These are phyloP conservation scores for Masticophis lateralis DNA, from an alignment of 2,797 vertebrate species.

Conservation along the genomic window DNA sequence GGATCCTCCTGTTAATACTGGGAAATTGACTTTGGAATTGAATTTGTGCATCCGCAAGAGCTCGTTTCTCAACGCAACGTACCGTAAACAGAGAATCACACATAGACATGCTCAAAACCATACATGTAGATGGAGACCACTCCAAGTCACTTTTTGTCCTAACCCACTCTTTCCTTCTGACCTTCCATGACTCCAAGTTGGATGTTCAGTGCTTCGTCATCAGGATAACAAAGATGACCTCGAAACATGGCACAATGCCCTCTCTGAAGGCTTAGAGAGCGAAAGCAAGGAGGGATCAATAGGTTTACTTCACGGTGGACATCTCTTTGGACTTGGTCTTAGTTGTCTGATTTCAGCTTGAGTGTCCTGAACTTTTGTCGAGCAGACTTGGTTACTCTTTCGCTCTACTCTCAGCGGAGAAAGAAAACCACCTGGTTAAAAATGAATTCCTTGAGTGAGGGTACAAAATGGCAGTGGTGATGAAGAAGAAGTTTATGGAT, in stretches of 20 bases:
- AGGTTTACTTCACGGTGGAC: conserved; percentile 53
- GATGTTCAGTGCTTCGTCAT: conserved; percentile 15
- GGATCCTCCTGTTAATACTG: background rate
- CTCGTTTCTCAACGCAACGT: background rate
- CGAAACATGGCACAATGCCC: conserved; percentile 52
- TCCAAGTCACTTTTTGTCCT: conserved; percentile 27
- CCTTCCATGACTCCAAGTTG: conserved; percentile 13
- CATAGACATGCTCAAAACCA: background rate
- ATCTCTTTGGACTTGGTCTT: conserved; percentile 27
- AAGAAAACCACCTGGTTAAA: conserved; percentile 33
- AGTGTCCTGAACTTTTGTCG: conserved; percentile 45
- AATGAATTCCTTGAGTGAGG: conserved; percentile 50
- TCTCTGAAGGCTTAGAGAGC: conserved; percentile 67
- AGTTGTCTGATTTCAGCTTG: conserved; percentile 53
- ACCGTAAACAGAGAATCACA: background rate
- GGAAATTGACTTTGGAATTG: background rate
- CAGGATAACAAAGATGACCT: conserved; percentile 50
- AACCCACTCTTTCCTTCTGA: conserved; percentile 40
- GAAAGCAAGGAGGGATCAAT: conserved; percentile 55
- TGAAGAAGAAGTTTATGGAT: conserved; percentile 7
- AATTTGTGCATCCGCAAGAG: background rate
- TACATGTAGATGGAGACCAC: conserved; percentile 14
- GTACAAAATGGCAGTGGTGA: conserved; percentile 22
- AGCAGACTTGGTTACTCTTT: conserved; percentile 34
- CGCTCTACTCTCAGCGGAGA: conserved; percentile 54